Base-by-base conservation (phyloP, 2,888 invertebrate genomes). In the Disparrhopalites patrizii region DNA sequence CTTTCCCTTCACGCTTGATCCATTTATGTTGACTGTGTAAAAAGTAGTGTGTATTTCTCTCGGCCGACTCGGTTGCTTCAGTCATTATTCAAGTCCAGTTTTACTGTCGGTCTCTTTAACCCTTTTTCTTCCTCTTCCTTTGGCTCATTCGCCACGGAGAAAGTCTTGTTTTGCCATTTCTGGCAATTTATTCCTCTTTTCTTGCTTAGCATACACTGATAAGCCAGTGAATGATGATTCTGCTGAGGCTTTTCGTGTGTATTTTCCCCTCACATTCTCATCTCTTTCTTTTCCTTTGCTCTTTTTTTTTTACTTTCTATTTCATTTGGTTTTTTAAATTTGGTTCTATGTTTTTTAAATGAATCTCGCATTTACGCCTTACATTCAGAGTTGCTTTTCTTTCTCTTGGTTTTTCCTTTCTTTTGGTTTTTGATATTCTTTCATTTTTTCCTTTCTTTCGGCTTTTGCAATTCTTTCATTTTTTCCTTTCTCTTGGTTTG, bases 121-220 rank as follows among this genome's bases (percentile, higher is more conserved):
- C 28, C 18, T 2, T 10, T 18, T 13, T 47, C 23, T 25, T 47
- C 25, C 47, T 47, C 47, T 20, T 13, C 25, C 47, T 47, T 25
- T 3, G 3, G 23, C 47, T 8, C 18, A 7, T 23, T 20, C 18
- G 7, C 23, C 2, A 23, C 8, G 7, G 15, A 36, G 36, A 15
- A 36, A 10, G 8, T 36, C 15, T 30, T 18, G 61, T 52, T 52
- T 61, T 61, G 61, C 27, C 36, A 61, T 51, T 51, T 38, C 51
- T 51, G 23, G 38, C 51, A 61, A 61, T 61, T 61, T 61, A 61
- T 61, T 61, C 61, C 50, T 51, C 15, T 18, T 23, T 23, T 36
- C 47, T 50, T 38, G 33, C 50, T 51, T 61, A 58, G 33, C 67
- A 28, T 63, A 54, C 67, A 63, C 63, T 67, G 62, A 67, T 62